These are phyloP conservation scores for Apis mellifera DNA, from an alignment of 1,140 invertebrate species.

Conservation along the genomic window Amel_HAv3.1 CM009944.2:5051501-5052000, in stretches of 20 bases:
- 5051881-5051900: slow-evolving; percentile 95
- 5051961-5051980: slow-evolving; percentile 87
- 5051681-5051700: slow-evolving; percentile 95
- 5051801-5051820: slow-evolving; percentile 94
- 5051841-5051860: slow-evolving; percentile 91
- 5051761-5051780: slow-evolving; percentile 96
- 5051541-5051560: slow-evolving; percentile 99
- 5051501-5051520: slow-evolving; percentile 99
- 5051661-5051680: slow-evolving; percentile 98
- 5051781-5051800: slow-evolving; percentile 94
- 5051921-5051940: slow-evolving; percentile 93
- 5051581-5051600: slow-evolving; percentile 97
- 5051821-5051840: slow-evolving; percentile 93
- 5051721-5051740: background rate
- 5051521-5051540: slow-evolving; percentile 99
- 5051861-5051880: slow-evolving; percentile 98
- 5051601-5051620: slow-evolving; percentile 98
- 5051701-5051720: too few relatives aligned
- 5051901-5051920: slow-evolving; percentile 93
- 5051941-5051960: slow-evolving; percentile 92
- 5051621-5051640: slow-evolving; percentile 99
- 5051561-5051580: slow-evolving; percentile 99
- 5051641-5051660: slow-evolving; percentile 98
- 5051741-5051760: slow-evolving; percentile 81
- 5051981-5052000: background rate